Evolutionary conservation across 2,888 invertebrate species (phyloP), one percentile per base, ranked within the genome.

Genomic region (Caenorhabditis sp.): DNA sequence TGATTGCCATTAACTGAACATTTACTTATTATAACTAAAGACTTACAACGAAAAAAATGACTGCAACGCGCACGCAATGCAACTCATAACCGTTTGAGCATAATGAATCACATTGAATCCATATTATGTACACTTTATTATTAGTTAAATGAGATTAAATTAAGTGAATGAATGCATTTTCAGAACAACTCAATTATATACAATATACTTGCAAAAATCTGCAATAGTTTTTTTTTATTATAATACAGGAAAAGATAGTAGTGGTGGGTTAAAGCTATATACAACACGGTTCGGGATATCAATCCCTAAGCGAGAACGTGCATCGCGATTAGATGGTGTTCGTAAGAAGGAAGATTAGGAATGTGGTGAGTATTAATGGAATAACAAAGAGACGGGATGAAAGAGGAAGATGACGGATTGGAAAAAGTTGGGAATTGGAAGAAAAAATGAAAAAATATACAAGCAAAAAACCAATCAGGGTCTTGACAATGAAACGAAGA

Each of bases 301-400:
- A 40, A 15, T 71, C 53, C 51, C 64, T 74, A 74, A 74, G 67
- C 67, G 60, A 53, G 53, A 60, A 50, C 51, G 22, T 9, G 20
- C 20, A 28, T 65, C 58, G 65, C 74, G 60, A 74, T 65, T 67
- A 74, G 74, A 53, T 44, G 28, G n/a, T 2, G 13, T 15, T 32
- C 11, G 24, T 24, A 24, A 24, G 11, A 9, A 13, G 37, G 50
- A 0, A 24, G 61, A 61, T 20, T 53, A 65, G 76, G 76, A 76
- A 76, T 76, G 76, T 76, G 44, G 28, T 40, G 67, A 65, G 67
- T 60, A 76, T 40, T 67, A 53, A 47, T 47, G 67, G 76, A 65
- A 74, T 65, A 60, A 50, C n/a, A 15, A 44, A 58, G 67, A 76
- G 60, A 77, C 77, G 64, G 62, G 35, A 28, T 68, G 68, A 62